phyloP scores from a whole-genome alignment of 2,113 vertebrate species.

The Phrynosoma blainvillii region DNA sequence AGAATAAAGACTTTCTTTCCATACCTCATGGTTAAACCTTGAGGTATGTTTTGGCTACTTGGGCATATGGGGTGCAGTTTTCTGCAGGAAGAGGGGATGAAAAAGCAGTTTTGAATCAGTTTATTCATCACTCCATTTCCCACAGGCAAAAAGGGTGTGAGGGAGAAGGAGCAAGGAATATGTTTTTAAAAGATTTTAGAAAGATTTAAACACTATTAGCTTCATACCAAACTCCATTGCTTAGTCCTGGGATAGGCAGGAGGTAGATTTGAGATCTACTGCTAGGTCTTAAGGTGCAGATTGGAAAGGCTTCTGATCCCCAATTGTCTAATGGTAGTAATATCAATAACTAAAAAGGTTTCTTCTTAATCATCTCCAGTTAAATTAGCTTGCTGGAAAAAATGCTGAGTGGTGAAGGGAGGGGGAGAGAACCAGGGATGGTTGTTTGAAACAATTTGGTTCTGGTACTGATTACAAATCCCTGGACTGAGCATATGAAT shows the following conservation, averaged over 20 bases:
- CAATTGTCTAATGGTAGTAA: background rate
- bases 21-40: too few relatives aligned
- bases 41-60: too few relatives aligned
- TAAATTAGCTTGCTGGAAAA: background rate
- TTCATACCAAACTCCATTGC: background rate
- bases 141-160: too few relatives aligned
- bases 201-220: background rate
- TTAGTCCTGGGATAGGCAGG: background rate
- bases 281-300: background rate
- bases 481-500: too few relatives aligned
- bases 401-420: background rate
- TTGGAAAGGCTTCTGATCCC: background rate
- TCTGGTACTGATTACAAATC: background rate
- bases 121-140: too few relatives aligned
- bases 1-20: too few relatives aligned
- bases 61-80: too few relatives aligned
- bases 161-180: background rate
- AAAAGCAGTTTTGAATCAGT: too few relatives aligned
- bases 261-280: background rate
- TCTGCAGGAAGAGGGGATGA: too few relatives aligned
- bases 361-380: too few relatives aligned
- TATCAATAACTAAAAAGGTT: background rate
- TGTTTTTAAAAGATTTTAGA: background rate
- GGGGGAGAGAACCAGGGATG: background rate
- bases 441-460: background rate